Percentiles rank a stretch among this genome's conserved stretches.
These are phyloP conservation scores for Phoebastria nigripes DNA, from an alignment of 2,797 vertebrate species.

Conservation along the genomic window DNA sequence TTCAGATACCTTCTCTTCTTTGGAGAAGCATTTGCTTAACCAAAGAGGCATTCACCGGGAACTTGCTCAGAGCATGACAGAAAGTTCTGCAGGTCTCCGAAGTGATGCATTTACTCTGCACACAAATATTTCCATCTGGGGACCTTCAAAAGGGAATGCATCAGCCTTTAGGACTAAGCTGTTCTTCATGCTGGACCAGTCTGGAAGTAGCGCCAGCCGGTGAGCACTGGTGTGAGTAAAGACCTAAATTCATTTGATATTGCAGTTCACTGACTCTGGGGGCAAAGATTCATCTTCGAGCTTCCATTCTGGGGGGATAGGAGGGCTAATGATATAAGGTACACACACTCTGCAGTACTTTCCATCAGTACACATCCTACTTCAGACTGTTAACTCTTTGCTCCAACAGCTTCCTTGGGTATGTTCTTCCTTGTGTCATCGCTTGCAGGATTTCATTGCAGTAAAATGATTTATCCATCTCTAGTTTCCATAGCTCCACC, in stretches of 20 bases:
- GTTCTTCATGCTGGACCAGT: neutral
- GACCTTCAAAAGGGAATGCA: neutral
- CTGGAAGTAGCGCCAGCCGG: neutral
- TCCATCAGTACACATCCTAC: neutral
- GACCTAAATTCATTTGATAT: neutral
- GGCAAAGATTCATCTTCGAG: neutral
- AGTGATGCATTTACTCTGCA: neutral
- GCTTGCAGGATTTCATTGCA: neutral
- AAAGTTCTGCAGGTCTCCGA: neutral
- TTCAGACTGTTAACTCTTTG: neutral
- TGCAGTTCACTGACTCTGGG: neutral
- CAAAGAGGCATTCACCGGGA: neutral
- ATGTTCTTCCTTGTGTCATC: neutral
- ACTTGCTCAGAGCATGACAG: neutral
- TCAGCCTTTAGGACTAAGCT: neutral
- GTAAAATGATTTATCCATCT: neutral
- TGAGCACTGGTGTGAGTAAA: neutral
- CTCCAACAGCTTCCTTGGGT: neutral
- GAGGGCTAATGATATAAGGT: neutral
- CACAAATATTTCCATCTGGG: neutral
- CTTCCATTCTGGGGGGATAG: neutral
- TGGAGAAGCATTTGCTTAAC: neutral
- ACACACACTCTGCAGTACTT: neutral
- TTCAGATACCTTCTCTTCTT: neutral
- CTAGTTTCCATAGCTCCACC: neutral